phyloP scores from a whole-genome alignment of 2,888 invertebrate genomes.

The Sceliomorpha sp. region DNA sequence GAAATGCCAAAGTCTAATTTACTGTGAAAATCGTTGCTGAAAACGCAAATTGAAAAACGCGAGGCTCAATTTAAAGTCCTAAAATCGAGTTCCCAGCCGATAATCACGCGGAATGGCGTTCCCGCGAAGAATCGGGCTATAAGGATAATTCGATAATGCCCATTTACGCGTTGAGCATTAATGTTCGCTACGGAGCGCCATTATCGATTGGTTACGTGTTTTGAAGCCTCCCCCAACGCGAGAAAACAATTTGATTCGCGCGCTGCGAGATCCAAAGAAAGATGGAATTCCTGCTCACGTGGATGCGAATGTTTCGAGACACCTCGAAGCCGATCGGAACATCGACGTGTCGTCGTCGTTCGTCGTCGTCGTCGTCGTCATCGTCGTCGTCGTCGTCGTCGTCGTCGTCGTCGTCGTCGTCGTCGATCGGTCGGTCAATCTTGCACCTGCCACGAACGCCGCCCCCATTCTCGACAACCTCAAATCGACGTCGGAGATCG shows the following conservation, averaged over 20 bases:
- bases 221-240: conserved; percentile 61
- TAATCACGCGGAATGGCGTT: conserved; percentile 19
- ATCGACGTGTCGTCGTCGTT: conserved; percentile 7
- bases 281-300: not conserved
- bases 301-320: not conserved
- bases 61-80: not conserved
- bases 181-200: conserved; percentile 60
- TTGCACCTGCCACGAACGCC: conserved; percentile 43
- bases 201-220: conserved; percentile 74
- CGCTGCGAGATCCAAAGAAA: not conserved
- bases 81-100: conserved; percentile 10
- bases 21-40: conserved; percentile 12
- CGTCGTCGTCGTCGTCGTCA: no score
- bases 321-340: no score
- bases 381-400: no score
- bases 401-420: conserved; percentile 23
- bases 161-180: conserved; percentile 51
- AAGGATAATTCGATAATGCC: conserved; percentile 66
- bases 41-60: conserved; percentile 27
- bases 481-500: conserved; percentile 38
- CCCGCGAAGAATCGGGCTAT: conserved; percentile 42
- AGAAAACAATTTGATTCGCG: conserved; percentile 57
- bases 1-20: not conserved
- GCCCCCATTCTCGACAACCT: conserved; percentile 37
- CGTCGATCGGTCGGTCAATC: conserved; percentile 37